phyloP scores from a whole-genome alignment of 2,113 vertebrate genomes.

The Pogona vitticeps region DNA sequence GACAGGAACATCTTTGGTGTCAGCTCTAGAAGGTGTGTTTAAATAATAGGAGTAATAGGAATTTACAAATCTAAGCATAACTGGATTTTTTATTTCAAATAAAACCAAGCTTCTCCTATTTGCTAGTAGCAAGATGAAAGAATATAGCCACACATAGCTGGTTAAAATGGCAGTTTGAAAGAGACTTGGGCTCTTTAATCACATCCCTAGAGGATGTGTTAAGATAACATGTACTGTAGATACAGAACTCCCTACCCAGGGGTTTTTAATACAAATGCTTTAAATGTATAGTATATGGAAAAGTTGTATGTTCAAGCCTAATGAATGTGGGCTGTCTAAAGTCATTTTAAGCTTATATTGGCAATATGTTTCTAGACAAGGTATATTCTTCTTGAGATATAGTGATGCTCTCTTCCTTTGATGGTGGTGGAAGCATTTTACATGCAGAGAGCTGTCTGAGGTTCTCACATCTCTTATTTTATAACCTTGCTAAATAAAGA shows the following conservation, averaged over 20 bases:
- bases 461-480: background rate
- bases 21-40: too few species aligned
- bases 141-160: conserved; percentile 11
- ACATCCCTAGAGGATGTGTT: conserved; percentile 26
- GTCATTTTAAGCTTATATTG: too few species aligned
- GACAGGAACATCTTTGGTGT: too few species aligned
- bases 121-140: background rate
- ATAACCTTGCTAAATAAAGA: background rate
- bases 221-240: background rate
- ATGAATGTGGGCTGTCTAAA: conserved; percentile 34
- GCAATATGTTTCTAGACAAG: too few species aligned
- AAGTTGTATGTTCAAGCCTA: background rate
- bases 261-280: conserved; percentile 3
- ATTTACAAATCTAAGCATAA: too few species aligned
- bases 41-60: too few species aligned
- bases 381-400: too few species aligned
- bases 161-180: conserved; percentile 33
- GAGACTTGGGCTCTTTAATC: conserved; percentile 35
- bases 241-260: background rate
- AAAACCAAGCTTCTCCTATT: background rate
- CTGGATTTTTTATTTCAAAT: conserved; percentile 40
- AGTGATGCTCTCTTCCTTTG: too few species aligned
- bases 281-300: conserved; percentile 14
- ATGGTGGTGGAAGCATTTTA: background rate
- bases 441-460: background rate